Evolutionary conservation across 1,140 invertebrate species (phyloP).

Genomic region (Lepeophtheirus salmonis): DNA sequence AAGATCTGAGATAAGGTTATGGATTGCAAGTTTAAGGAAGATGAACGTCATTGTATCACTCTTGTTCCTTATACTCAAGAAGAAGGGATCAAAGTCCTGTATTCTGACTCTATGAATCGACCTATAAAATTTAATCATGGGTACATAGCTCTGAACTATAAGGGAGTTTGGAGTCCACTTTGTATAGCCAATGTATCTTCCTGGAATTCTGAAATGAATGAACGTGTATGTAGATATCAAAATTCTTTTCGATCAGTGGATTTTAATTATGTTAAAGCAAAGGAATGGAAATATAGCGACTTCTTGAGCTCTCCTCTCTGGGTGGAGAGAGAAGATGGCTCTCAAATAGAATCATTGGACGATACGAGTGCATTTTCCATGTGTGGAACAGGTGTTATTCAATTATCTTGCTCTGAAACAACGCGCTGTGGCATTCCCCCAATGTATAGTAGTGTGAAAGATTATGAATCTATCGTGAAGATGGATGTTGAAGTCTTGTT

Average conservation of each 20-base stretch:
- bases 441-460: neutral
- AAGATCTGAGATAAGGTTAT: conserved; percentile 1
- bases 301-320: neutral
- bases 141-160: neutral
- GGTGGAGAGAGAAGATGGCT: neutral
- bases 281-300: neutral
- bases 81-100: neutral
- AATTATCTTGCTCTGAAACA: neutral
- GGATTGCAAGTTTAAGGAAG: conserved; percentile 6
- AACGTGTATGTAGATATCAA: neutral
- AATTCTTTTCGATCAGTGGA: neutral
- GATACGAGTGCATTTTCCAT: neutral
- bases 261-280: neutral
- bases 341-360: neutral
- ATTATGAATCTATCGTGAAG: neutral
- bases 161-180: neutral
- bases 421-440: neutral
- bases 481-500: neutral
- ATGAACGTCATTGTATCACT: conserved; percentile 2
- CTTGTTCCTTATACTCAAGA: conserved; percentile 6
- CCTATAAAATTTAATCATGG: neutral
- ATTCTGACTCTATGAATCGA: neutral
- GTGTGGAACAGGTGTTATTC: neutral
- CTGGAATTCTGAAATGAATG: neutral
- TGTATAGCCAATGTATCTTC: neutral